Evolutionary conservation across 2,113 vertebrate genomes (phyloP), one percentile per base, ranked within the genome.

Genomic region (Erythrocercus mccallii): DNA sequence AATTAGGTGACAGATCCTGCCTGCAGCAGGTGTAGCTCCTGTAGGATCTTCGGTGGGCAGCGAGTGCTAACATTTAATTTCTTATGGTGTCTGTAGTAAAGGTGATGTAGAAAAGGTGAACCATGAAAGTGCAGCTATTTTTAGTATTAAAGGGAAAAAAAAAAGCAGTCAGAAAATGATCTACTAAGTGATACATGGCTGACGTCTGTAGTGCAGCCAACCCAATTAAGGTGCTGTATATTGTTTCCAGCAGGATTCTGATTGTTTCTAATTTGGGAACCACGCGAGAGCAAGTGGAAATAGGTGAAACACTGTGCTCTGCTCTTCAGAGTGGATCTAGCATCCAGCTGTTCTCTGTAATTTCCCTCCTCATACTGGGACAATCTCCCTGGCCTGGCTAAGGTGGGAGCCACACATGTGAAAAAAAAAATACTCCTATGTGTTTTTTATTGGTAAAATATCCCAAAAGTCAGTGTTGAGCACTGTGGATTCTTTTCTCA

Each of bases 201-300:
- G 90, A 95, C 40, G 62, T 93, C 86, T 82, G 96, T 60, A 51
- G 74, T 58, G 79, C 92, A 95, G 94, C 92, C 90, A 88, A 74
- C 82, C 96, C 91, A 94, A 57, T 96, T 97, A 94, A 87, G 87
- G 93, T 88, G 72, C 85, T 9, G 23, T 88, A 44, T 96, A 94
- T 96, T 95, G 90, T 94, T 97, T 95, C 96, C 90, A 89, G 71
- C 81, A 93, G 80, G 77, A 53, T 95, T 68, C 90, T 91, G 80
- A 94, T 84, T 74, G 89, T 94, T 96, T 90, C 94, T 96, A 88
- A 96, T 95, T 97, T 92, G 90, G 96, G 88, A 97, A 74, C 48
- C 79, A 82, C 11, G 22, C 44, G 44, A 95, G 91, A 80, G 86
- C 66, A 4, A 74, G 69, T 93, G 78, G 90, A 88, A 92, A 61